Base-by-base conservation (phyloP, 2,797 vertebrate genomes). In the Moxostoma hubbsi region DNA sequence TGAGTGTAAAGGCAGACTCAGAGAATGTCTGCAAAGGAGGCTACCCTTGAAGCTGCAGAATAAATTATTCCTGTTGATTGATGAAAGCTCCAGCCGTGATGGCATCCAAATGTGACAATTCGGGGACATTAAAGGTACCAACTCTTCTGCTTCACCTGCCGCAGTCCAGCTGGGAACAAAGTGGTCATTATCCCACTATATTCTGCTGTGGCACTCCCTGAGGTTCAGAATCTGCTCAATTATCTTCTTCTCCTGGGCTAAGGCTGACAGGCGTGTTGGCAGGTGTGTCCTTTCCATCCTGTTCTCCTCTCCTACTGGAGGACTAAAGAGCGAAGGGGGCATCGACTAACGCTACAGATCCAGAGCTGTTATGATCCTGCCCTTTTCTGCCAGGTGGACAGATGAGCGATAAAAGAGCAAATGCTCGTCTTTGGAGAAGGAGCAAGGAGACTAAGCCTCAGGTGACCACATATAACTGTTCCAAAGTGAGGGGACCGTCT, bases 261-360 rank as follows among this genome's bases (percentile, higher is more conserved):
- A 84, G 68, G 84, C 90, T 92, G 92, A 92, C 93, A 92, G 90
- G 86, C 86, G 79, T 57, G 91, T 89, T 92, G 93, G 90, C 92
- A 92, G 92, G 88, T 89, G 88, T 90, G 90, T 92, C 91, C 90
- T 91, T 90, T 92, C 87, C 86, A 87, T 85, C 70, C 73, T 66
- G 75, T 86, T 90, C 89, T 85, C 88, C 91, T 86, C 87, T 87
- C 80, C 49, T 78, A 83, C 89, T 86, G 86, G 86, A 87, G 88
- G 90, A 92, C 93, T 89, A 93, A 87, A 85, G 77, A 59, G 85
- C 80, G 81, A 82, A 89, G 87, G 82, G 81, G 81, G 86, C 88
- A 88, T 90, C 87, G 85, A 87, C 87, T 87, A 81, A 85, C 81
- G 87, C 85, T 77, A 79, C 80, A 83, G 88, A 89, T 89, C 86